Evolutionary conservation across 53 echinoderm and acorn worm genomes (phyloP).

Genomic region (Hippasteria phrygiana): DNA sequence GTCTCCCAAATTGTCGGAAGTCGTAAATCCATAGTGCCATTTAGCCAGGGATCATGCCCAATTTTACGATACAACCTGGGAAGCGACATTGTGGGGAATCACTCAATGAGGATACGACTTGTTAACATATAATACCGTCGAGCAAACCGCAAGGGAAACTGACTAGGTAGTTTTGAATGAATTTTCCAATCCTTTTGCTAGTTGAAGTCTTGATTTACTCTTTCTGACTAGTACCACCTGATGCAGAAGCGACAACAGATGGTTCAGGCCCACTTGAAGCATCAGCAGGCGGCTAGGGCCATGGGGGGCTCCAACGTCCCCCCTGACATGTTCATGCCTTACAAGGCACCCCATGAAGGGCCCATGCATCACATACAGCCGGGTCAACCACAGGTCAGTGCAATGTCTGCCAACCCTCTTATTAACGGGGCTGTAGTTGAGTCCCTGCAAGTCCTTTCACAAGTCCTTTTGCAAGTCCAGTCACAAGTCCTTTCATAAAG

Average conservation of each 20-base stretch:
- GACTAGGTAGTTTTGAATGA: background rate
- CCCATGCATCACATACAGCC: constrained; percentile 50
- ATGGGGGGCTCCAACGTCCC: constrained; percentile 17
- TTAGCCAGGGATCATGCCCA: no score
- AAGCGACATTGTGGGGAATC: no score
- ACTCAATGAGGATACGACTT: no score
- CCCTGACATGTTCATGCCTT: constrained; percentile 41
- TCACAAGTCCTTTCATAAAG: no score
- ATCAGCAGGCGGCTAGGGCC: constrained; percentile 15
- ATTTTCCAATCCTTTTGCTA: background rate
- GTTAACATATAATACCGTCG: no score
- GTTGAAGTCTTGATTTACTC: background rate
- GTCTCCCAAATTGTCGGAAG: no score
- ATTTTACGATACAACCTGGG: no score
- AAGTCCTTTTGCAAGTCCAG: no score
- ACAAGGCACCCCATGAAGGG: constrained; percentile 21
- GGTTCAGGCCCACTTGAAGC: constrained; percentile 44
- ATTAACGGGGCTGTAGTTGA: background rate
- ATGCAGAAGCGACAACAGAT: constrained; percentile 68
- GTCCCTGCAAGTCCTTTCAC: no score
- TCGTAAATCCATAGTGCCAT: no score
- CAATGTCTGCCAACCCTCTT: background rate
- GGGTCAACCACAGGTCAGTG: constrained; percentile 25
- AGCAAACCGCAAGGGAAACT: no score
- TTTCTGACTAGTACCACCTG: constrained; percentile 50